A percentile compares a stretch with the other conserved stretches of the same genome.
These are phyloP conservation scores for Talpa occidentalis DNA, from an alignment of 2,113 vertebrate genomes.

Conservation along the genomic window DNA sequence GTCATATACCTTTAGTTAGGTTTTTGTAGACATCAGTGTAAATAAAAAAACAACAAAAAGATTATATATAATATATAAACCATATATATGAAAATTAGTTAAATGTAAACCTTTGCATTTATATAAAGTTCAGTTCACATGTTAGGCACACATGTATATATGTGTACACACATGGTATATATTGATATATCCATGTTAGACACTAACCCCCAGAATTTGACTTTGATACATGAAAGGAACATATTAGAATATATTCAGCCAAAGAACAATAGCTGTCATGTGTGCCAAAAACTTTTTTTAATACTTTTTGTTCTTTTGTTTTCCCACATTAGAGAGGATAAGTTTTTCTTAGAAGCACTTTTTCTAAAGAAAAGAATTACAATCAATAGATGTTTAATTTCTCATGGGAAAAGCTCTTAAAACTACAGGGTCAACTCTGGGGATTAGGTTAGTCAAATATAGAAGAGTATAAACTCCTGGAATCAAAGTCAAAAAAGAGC, in stretches of 20 bases:
- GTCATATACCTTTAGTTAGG: neutral
- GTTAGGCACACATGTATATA: neutral
- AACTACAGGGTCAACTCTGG: constrained; percentile 31
- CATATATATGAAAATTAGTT: neutral
- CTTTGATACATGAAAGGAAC: neutral
- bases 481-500: constrained; percentile 33
- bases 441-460: constrained; percentile 62
- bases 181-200: neutral
- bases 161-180: neutral
- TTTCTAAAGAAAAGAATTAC: constrained; percentile 64
- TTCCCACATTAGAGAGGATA: neutral
- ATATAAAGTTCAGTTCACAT: too few species aligned
- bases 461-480: constrained; percentile 59
- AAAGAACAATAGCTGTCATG: neutral
- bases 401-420: constrained; percentile 57
- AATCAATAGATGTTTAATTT: constrained; percentile 58
- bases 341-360: constrained; percentile 52
- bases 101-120: too few species aligned
- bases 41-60: neutral
- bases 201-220: neutral
- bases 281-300: neutral
- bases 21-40: neutral
- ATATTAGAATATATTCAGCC: neutral
- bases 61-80: neutral
- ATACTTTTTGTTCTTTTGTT: neutral